Evolutionary conservation across 2,888 invertebrate genomes (phyloP).

Genomic region (Eupeodes luniger): DNA sequence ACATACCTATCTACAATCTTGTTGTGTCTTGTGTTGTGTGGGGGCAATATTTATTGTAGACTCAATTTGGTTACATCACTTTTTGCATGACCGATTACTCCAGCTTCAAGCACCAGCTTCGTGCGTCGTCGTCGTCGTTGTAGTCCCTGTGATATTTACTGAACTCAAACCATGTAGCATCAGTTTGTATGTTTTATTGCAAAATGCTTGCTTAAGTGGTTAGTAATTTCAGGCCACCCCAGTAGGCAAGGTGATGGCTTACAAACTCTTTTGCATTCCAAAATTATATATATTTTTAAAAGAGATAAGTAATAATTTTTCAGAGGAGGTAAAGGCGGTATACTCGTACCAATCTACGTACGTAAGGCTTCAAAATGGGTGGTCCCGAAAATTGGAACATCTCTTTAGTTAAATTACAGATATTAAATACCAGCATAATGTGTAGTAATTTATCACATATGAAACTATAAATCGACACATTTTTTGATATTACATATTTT

Average conservation of each 20-base stretch:
- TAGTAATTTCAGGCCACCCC: slow-evolving; percentile 18
- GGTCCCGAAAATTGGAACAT: slow-evolving; percentile 2
- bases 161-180: not conserved
- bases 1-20: slow-evolving; percentile 27
- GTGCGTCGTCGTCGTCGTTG: not conserved
- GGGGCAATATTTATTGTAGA: slow-evolving; percentile 35
- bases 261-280: not conserved
- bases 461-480: not conserved
- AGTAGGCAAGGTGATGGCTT: not conserved
- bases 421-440: slow-evolving; percentile 21
- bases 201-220: slow-evolving; percentile 57
- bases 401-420: slow-evolving; percentile 4
- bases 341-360: no score
- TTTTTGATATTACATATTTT: not conserved
- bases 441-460: slow-evolving; percentile 9
- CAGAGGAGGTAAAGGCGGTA: not conserved
- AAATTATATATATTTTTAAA: slow-evolving; percentile 6
- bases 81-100: slow-evolving; percentile 37
- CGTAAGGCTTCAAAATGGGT: not conserved
- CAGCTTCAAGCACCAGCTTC: not conserved
- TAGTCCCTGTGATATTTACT: slow-evolving; percentile 26
- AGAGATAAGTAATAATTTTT: not conserved
- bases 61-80: slow-evolving; percentile 53
- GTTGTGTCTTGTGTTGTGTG: slow-evolving; percentile 10
- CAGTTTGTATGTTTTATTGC: not conserved